Percentiles rank a stretch among this genome's conserved stretches.
Evolutionary conservation across 2,888 invertebrate species (phyloP).

Genomic region (Taenaris catops): DNA sequence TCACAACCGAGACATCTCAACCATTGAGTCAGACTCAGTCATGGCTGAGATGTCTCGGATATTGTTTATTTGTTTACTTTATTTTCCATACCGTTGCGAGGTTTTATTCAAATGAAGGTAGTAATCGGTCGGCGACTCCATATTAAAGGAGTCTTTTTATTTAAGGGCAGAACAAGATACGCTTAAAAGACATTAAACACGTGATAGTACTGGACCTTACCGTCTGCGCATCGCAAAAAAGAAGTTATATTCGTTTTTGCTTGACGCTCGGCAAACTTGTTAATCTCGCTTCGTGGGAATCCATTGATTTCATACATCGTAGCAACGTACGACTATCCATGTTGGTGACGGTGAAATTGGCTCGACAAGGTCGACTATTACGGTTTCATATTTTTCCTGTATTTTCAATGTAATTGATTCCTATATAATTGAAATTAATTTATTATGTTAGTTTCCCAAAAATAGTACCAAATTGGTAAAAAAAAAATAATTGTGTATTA

Average conservation of each 20-base stretch:
- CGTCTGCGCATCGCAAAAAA: conserved; percentile 20
- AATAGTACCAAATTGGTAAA: no score
- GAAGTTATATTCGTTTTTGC: conserved; percentile 21
- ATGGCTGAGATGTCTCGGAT: no score
- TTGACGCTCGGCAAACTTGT: conserved; percentile 23
- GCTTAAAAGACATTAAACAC: conserved; percentile 14
- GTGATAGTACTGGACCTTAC: conserved; percentile 13
- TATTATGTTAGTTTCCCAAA: no score
- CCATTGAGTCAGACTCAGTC: conserved; percentile 15
- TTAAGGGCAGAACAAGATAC: conserved; percentile 16
- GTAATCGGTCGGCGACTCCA: conserved; percentile 21
- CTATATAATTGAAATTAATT: no score
- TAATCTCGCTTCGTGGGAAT: conserved; percentile 28
- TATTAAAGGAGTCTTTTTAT: conserved; percentile 17
- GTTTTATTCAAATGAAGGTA: conserved; percentile 53
- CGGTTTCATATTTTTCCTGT: no score
- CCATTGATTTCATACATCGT: conserved; percentile 18
- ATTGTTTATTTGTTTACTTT: conserved; percentile 21
- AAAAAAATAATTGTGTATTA: no score
- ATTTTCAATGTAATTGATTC: no score
- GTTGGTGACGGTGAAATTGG: conserved; percentile 18
- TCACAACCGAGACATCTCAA: conserved; percentile 19
- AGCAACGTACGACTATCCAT: conserved; percentile 6
- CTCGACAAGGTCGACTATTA: no score
- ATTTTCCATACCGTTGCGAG: conserved; percentile 31